Evolutionary conservation across 2,797 vertebrate species (phyloP), one percentile per base, ranked within the genome.

Genomic region (Enteromius thamalakanensis): DNA sequence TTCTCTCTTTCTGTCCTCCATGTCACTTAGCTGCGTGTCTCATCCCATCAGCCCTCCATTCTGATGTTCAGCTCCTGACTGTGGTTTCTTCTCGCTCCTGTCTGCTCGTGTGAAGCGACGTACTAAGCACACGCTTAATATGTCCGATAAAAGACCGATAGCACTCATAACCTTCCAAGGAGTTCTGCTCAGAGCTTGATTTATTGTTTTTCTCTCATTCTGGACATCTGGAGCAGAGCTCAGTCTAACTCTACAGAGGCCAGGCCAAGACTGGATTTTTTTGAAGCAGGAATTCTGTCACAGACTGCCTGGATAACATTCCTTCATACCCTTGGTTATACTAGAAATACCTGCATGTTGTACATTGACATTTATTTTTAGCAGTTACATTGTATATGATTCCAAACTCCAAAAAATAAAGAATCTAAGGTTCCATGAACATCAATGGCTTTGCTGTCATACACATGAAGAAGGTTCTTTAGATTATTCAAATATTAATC

Each of bases 41-140:
- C 62, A 37, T 79, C 42, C 6, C 10, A 65, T 67, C 45, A 23
- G 15, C 14, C 60, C 12, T 69, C 49, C n/a, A 26, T 23, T 84
- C 58, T 47, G 29, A 42, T 2, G 83, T 80, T 62, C 12, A 68
- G 19, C 47, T 60, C 68, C 78, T 88, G 85, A 51, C 87, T 84
- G 81, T 64, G 60, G 12, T 26, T 51, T 55, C n/a, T 15, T 64
- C 49, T 79, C 29, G 23, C 72, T 68, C 23, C 87, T 90, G 88
- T 89, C 88, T 92, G 87, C 87, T 92, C 90, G 92, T 93, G 92
- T 94, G 92, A 91, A 94, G 93, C 17, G 70, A 89, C 79, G 32
- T 29, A 53, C 86, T 84, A 87, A 64, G 60, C 80, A 90, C 87
- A 87, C 60, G 40, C 86, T 83, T 87, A 89, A 86, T 85, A 60